A percentile compares a stretch with the other conserved stretches of the same genome.
Evolutionary conservation across 2,113 vertebrate genomes (phyloP).

Genomic region (Halcyon malimbica): DNA sequence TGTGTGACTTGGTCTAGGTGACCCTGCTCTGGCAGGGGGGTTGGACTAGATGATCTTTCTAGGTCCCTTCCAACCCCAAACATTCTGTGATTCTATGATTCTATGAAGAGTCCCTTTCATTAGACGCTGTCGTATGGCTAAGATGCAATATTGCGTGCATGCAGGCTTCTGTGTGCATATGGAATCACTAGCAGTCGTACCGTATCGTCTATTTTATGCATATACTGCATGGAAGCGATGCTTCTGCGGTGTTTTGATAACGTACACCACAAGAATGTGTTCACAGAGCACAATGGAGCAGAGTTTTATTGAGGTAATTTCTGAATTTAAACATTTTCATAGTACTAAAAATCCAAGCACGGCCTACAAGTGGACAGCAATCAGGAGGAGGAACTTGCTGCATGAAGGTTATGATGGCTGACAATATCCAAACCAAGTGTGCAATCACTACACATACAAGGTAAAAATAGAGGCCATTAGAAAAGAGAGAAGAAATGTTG

Average conservation of each 20-base stretch:
- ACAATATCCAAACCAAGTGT: neutral
- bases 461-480: neutral
- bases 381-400: neutral
- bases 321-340: neutral
- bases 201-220: neutral
- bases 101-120: neutral
- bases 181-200: neutral
- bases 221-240: neutral
- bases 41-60: no score
- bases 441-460: neutral
- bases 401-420: neutral
- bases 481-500: neutral
- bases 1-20: no score
- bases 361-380: neutral
- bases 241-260: neutral
- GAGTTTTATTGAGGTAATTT: neutral
- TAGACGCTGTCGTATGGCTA: neutral
- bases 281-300: neutral
- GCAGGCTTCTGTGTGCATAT: neutral
- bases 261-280: neutral
- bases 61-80: no score
- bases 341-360: neutral
- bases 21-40: no score
- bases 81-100: no score
- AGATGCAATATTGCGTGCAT: neutral